phyloP scores from a whole-genome alignment of 1,140 invertebrate species.

The Drosophila erecta region DNA sequence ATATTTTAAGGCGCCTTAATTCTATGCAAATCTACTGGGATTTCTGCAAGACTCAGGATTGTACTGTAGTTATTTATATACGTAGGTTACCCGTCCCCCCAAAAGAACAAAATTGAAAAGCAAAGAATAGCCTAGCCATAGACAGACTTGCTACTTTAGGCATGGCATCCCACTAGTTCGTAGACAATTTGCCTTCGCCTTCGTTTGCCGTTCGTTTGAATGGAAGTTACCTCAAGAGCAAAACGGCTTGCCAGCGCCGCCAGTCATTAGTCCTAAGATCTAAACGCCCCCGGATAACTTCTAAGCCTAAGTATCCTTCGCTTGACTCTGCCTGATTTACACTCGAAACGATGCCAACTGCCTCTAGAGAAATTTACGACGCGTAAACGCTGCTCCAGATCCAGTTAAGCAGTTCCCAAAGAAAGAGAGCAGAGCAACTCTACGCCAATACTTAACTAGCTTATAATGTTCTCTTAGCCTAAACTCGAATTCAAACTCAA shows the following conservation, averaged over 20 bases:
- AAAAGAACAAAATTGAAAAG: background rate
- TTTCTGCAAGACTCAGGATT: background rate
- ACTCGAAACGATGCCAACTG: conserved; percentile 27
- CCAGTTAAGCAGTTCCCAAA: conserved; percentile 18
- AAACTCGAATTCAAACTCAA: conserved; percentile 38
- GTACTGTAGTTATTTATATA: conserved; percentile 36
- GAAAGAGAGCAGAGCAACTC: conserved; percentile 34
- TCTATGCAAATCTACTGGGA: background rate
- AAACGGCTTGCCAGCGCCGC: conserved; percentile 30
- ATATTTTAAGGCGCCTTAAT: background rate
- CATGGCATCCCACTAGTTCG: conserved; percentile 29
- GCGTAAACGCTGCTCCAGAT: background rate
- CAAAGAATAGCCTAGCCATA: conserved; percentile 12
- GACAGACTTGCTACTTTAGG: conserved; percentile 26
- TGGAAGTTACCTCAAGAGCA: conserved; percentile 60
- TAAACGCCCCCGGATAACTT: conserved; percentile 5
- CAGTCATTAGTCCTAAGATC: conserved; percentile 72
- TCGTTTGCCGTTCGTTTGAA: conserved; percentile 54
- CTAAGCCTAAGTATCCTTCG: conserved; percentile 19
- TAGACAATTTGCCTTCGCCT: conserved; percentile 51
- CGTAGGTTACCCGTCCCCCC: conserved; percentile 8
- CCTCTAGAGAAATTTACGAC: conserved; percentile 26
- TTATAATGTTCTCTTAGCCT: conserved; percentile 63
- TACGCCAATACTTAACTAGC: conserved; percentile 81
- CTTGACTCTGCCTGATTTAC: conserved; percentile 32